Evolutionary conservation across 2,888 invertebrate genomes (phyloP), one percentile per base, ranked within the genome.

Genomic region (Tyria jacobaeae): DNA sequence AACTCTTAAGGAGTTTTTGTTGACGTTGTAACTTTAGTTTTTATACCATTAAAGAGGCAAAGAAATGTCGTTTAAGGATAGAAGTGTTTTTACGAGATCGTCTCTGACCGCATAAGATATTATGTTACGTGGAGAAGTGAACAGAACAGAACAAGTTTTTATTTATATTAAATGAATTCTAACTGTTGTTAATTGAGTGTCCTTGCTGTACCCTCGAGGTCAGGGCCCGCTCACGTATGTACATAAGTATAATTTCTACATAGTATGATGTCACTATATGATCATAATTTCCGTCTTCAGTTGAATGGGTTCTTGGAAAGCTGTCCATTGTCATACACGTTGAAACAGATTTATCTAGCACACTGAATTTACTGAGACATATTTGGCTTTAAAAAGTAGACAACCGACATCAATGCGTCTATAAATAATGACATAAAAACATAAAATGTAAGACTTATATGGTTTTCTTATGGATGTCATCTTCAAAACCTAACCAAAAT

Each of bases 141-240:
- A 35, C 51, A 51, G 51, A 51, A 15, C 21, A 51, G 31, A 55
- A 55, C 44, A 31, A 34, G 41, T 34, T 55, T 27, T 55, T 44
- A 55, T 44, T 41, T 21, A 55, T 44, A 54, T 27, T 41, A 12
- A 55, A 41, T 31, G 41, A 55, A 44, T 14, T 17, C 14, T 44
- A 17, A 21, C 31, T 55, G 44, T 25, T 53, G 53, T 37, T 53
- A 53, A 39, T 21, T 14, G 37, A 35, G 39, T 53, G 24, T 39
- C 53, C 54, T 51, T 35, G 51, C 34, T 35, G 14, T 54, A 6
- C 41, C 39, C 17, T 31, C 41, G 54, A 54, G 54, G 54, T 31
- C 54, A 54, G 54, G 53, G 49, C 49, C 27, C n/a, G 49, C 25
- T 25, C n/a, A 17, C n/a, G 15, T 49, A 9, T 27, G 15, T 49